Base-by-base conservation (phyloP, 2,113 vertebrate species). In the Brachypodius melanocephalos region DNA sequence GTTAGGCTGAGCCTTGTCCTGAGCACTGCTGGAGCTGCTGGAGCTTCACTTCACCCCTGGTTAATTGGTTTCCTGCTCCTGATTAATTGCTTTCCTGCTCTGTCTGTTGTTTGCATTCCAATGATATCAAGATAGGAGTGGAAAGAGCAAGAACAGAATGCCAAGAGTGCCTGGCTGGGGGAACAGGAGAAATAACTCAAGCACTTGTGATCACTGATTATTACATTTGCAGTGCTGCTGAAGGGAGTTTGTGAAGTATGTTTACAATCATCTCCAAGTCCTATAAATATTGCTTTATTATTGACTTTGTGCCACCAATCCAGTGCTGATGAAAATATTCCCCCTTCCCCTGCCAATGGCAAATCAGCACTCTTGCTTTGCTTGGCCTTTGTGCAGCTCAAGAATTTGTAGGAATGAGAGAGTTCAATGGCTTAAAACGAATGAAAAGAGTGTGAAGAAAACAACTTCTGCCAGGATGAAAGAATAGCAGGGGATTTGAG, bases 201-300 rank as follows among this genome's bases (percentile, higher is more conserved):
- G 81, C 55, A 49, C 46, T 91, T 77, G 75, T 85, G 85, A 90
- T 85, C 67, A 59, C 77, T 59, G 89, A 95, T 96, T 96, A 97
- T 94, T 93, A 80, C 72, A 94, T 93, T 93, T 83, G 38, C 95
- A 86, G 62, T 7, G 63, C 79, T 94, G 87, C 84, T 93, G 88
- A 91, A 87, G 46, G 90, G 71, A 90, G 65, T 71, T 74, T 87
- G 66, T 93, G 62, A 97, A 91, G 78, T 89, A 97, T 83, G 88
- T 93, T 97, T 91, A 94, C 90, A 96, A 90, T 80, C 88, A 62
- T 86, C 79, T 91, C 72, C 62, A 77, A 94, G 74, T 88, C 71
- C 95, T 94, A 95, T 79, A 96, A 96, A 95, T 96, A 95, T 29
- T 91, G 58, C 65, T 94, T 89, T 88, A 48, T 83, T 96, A 95